Evolutionary conservation across 2,113 vertebrate species (phyloP), one percentile per base, ranked within the genome.

Genomic region (Caranx ignobilis): DNA sequence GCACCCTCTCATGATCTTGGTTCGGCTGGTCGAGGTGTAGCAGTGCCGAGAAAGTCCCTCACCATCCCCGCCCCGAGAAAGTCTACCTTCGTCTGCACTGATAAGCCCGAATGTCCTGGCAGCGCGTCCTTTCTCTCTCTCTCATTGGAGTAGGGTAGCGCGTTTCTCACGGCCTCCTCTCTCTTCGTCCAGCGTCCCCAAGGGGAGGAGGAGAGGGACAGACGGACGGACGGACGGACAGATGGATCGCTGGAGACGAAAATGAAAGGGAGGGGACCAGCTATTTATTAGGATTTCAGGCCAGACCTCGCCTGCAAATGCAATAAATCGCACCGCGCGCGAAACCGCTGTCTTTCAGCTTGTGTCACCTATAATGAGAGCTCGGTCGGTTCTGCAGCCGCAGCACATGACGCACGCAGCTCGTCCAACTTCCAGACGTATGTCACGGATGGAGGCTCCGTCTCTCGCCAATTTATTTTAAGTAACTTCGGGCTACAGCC

Each of bases 391-490:
- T 94, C 92, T 83, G 79, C 85, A 81, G 91, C 92, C 79, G 92
- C 90, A 89, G 92, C 92, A 79, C 92, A 88, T 94, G 93, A 95
- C 92, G 94, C 93, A 93, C 93, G 75, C 79, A 70, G 75, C 84
- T 73, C 67, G 26, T 84, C 87, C 84, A 91, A 83, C 90, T 93
- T 92, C 79, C 72, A 86, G 80, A 84, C 86, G 80, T 56, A 75
- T 79, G 82, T 61, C 81, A 82, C 67, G 66, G 78, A 72, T 34
- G 9, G 76, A 83, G 59, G 84, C 62, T 45, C 34, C 69, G 63
- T 75, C 66, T 75, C 56, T 34, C 43, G 67, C 74, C 52, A 55
- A 73, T 63, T 81, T 73, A 52, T 84, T 70, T 64, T 48, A 50
- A 60, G 62, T 68, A 47, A 73, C 61, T 52, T 65, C 54, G 2